Conservation (phyloP, 2,888 invertebrate species). For the Apodemia hepburni region DNA sequence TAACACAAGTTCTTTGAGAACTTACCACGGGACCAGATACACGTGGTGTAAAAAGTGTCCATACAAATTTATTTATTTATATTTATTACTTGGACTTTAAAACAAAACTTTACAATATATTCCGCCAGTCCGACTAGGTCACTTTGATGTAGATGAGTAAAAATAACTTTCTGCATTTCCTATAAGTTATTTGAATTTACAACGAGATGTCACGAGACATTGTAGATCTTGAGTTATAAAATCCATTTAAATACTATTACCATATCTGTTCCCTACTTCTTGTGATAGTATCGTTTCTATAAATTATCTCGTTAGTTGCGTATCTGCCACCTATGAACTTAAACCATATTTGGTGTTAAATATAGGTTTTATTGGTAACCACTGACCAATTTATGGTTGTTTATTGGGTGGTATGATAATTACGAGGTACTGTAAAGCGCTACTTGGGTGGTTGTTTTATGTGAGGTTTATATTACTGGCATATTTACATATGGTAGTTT, state of each 20-base stretch:
- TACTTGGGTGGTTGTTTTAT: slow-evolving; percentile 21
- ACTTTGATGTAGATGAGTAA: not conserved
- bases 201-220: not conserved
- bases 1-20: no score
- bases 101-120: no score
- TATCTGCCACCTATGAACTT: slow-evolving; percentile 42
- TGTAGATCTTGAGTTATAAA: slow-evolving; percentile 1
- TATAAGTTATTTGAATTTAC: not conserved
- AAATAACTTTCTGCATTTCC: not conserved
- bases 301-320: slow-evolving; percentile 1
- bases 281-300: not conserved
- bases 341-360: slow-evolving; percentile 37
- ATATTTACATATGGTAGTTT: slow-evolving; percentile 18
- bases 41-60: no score
- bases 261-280: slow-evolving; percentile 4
- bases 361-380: slow-evolving; percentile 34
- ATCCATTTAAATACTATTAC: slow-evolving; percentile 5
- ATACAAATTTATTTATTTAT: no score
- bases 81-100: no score
- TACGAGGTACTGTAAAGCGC: slow-evolving; percentile 30
- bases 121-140: no score
- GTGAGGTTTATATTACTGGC: slow-evolving; percentile 29
- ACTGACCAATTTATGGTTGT: slow-evolving; percentile 32
- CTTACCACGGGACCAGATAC: no score
- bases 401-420: slow-evolving; percentile 34